Conservation (phyloP, 2,888 invertebrate genomes). For the Sesamia inferens region DNA sequence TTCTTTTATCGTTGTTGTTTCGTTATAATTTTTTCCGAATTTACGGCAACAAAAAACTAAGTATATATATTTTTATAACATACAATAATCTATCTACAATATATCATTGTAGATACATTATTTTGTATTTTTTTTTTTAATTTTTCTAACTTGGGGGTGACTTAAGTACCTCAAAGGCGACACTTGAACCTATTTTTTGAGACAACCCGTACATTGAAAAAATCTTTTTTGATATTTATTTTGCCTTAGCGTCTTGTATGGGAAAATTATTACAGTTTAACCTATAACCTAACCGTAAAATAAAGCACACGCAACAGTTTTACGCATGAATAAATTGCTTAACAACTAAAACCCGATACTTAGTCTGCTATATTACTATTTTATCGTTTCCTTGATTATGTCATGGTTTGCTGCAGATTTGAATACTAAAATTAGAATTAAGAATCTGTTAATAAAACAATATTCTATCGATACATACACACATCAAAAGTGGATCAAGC, state of each 20-base stretch:
- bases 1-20: no score
- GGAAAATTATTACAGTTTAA: slow-evolving; percentile 23
- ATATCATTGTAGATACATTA: no score
- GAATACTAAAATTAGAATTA: slow-evolving; percentile 2
- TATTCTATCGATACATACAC: neutral
- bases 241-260: neutral
- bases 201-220: neutral
- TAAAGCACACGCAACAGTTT: slow-evolving; percentile 36
- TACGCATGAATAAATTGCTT: slow-evolving; percentile 13
- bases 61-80: no score
- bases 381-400: neutral
- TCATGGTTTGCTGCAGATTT: neutral
- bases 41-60: no score
- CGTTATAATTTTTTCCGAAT: no score
- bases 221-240: neutral
- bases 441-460: neutral
- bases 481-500: no score
- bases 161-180: no score
- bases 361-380: slow-evolving; percentile 3
- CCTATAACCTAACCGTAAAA: slow-evolving; percentile 42
- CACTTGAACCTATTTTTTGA: no score
- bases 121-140: no score
- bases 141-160: no score
- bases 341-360: slow-evolving; percentile 31
- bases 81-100: no score